phyloP scores from a whole-genome alignment of 1,140 invertebrate genomes.

The Aethina tumida region DNA sequence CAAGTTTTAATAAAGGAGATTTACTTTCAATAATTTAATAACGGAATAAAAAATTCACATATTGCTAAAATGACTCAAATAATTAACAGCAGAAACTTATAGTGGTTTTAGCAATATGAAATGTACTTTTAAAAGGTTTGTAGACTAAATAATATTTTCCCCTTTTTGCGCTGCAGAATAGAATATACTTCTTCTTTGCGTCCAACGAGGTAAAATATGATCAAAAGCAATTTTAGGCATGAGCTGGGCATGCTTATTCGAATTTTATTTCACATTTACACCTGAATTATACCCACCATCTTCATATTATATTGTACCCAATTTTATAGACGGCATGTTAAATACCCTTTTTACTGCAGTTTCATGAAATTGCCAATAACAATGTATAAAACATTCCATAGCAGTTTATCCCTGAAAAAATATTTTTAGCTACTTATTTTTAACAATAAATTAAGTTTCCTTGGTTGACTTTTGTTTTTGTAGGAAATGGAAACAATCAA shows the following conservation, averaged over 20 bases:
- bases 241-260: background rate
- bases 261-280: background rate
- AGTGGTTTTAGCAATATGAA: background rate
- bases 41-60: no score
- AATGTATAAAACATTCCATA: background rate
- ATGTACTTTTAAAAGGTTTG: background rate
- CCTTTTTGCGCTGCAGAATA: slow-evolving; percentile 28
- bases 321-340: background rate
- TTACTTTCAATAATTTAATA: no score
- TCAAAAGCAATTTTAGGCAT: slow-evolving; percentile 4
- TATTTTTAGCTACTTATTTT: no score
- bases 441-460: background rate
- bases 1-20: no score
- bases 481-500: slow-evolving; percentile 51
- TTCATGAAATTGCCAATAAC: background rate
- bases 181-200: slow-evolving; percentile 34
- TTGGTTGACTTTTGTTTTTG: slow-evolving; percentile 18
- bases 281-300: background rate
- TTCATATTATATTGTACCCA: background rate
- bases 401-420: no score
- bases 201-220: slow-evolving; percentile 32
- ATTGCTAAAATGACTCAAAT: background rate
- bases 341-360: background rate
- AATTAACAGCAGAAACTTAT: background rate
- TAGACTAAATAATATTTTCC: slow-evolving; percentile 8